phyloP scores from a whole-genome alignment of 2,797 vertebrate genomes.

The Lepidocolaptes lacrymiger region DNA sequence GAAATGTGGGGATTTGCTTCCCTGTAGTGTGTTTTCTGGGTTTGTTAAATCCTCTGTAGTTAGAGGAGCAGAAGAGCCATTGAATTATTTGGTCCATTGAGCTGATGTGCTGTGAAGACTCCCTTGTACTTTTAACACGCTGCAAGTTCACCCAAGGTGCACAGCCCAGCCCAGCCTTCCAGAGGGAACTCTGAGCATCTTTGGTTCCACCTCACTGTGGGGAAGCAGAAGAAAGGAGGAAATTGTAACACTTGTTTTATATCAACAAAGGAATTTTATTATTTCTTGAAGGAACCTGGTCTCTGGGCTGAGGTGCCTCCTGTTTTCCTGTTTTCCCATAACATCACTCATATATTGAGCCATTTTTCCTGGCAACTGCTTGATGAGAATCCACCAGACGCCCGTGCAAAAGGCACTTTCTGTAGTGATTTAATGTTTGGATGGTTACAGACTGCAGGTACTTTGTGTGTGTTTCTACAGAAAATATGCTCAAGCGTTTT shows the following conservation, averaged over 20 bases:
- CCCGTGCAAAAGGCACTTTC: background rate
- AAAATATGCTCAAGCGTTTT: background rate
- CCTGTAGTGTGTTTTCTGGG: rapidly evolving
- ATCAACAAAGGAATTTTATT: background rate
- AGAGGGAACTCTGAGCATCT: rapidly evolving
- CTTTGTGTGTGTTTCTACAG: background rate
- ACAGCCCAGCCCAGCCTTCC: background rate
- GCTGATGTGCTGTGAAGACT: background rate
- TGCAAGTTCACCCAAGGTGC: background rate
- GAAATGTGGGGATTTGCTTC: background rate
- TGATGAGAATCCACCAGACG: background rate
- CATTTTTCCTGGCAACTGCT: background rate
- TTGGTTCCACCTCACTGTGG: rapidly evolving
- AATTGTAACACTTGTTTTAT: background rate
- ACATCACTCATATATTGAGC: background rate
- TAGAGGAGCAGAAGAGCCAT: background rate
- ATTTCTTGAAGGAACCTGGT: background rate
- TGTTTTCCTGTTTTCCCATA: background rate
- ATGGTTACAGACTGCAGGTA: background rate
- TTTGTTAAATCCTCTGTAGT: background rate
- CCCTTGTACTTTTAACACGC: background rate
- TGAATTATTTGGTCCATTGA: background rate
- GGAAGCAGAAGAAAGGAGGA: background rate
- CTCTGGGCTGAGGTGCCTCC: background rate
- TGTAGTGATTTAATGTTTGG: background rate